These are phyloP conservation scores for Ormyrus labotus DNA, from an alignment of 2,888 invertebrate genomes.

Conservation along the genomic window DNA sequence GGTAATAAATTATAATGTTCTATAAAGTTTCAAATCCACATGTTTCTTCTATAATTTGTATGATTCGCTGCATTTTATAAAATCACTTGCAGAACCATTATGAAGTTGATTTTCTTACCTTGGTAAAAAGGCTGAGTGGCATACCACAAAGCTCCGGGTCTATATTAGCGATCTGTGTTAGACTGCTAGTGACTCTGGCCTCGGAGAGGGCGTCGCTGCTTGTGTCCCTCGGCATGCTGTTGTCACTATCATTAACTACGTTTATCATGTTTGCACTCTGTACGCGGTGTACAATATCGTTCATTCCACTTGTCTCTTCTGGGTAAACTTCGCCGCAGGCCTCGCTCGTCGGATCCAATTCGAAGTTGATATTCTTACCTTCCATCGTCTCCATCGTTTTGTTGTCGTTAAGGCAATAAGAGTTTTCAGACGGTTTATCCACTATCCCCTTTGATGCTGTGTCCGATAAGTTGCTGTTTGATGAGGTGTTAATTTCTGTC, in stretches of 20 bases:
- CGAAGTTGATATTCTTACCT: constrained; percentile 64
- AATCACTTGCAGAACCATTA: neutral
- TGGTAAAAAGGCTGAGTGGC: constrained; percentile 90
- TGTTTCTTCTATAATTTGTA: neutral
- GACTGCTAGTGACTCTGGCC: constrained; percentile 78
- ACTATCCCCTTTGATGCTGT: constrained; percentile 9
- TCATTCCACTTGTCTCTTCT: constrained; percentile 62
- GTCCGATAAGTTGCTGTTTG: neutral
- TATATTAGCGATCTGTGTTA: constrained; percentile 81
- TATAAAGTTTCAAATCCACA: neutral
- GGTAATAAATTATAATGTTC: neutral
- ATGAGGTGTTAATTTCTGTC: constrained; percentile 26
- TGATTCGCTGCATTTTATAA: neutral
- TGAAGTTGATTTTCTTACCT: constrained; percentile 76
- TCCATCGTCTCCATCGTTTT: constrained; percentile 70
- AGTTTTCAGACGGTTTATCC: constrained; percentile 3
- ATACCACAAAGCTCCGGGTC: constrained; percentile 88
- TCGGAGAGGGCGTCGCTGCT: constrained; percentile 82
- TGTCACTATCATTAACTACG: constrained; percentile 74
- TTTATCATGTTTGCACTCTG: constrained; percentile 71
- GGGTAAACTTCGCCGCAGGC: constrained; percentile 49
- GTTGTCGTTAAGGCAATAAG: constrained; percentile 61
- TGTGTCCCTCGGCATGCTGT: constrained; percentile 83
- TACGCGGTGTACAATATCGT: constrained; percentile 65
- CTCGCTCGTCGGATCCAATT: constrained; percentile 20